These are phyloP conservation scores for Tetrapedia diversipes DNA, from an alignment of 2,888 invertebrate species.

Conservation along the genomic window DNA sequence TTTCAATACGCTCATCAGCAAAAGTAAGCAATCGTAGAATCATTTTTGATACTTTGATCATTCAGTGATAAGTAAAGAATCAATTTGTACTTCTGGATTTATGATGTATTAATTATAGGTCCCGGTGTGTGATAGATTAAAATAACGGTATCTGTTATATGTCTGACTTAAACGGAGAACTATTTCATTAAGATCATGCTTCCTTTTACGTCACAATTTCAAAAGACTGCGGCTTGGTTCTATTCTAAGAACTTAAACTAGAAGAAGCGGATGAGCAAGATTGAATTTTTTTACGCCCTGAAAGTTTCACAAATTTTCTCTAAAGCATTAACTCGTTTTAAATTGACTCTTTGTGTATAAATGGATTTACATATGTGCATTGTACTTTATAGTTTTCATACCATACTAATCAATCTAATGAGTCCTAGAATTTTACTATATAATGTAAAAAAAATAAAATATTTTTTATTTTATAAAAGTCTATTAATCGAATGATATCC, in stretches of 20 bases:
- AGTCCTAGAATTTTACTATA: neutral
- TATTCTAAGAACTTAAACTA: constrained; percentile 34
- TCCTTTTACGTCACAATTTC: constrained; percentile 5
- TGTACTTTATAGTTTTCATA: too few relatives aligned
- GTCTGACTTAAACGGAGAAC: constrained; percentile 5
- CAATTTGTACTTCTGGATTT: constrained; percentile 19
- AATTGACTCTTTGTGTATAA: neutral
- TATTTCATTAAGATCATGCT: constrained; percentile 5
- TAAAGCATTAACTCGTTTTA: constrained; percentile 6
- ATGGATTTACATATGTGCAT: neutral
- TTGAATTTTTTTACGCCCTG: constrained; percentile 23
- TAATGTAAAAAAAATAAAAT: constrained; percentile 8
- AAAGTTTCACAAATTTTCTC: constrained; percentile 1
- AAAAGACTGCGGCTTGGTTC: constrained; percentile 12
- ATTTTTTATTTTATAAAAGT: constrained; percentile 20
- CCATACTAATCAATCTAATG: too few relatives aligned
- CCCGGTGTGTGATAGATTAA: neutral
- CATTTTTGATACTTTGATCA: neutral
- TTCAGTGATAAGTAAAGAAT: neutral
- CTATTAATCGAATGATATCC: constrained; percentile 33
- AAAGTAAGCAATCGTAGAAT: neutral
- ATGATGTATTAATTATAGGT: neutral
- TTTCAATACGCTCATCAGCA: neutral
- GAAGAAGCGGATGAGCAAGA: constrained; percentile 55
- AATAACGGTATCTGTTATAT: neutral